Conservation (phyloP, 2,113 vertebrate genomes). For the Vidua macroura region DNA sequence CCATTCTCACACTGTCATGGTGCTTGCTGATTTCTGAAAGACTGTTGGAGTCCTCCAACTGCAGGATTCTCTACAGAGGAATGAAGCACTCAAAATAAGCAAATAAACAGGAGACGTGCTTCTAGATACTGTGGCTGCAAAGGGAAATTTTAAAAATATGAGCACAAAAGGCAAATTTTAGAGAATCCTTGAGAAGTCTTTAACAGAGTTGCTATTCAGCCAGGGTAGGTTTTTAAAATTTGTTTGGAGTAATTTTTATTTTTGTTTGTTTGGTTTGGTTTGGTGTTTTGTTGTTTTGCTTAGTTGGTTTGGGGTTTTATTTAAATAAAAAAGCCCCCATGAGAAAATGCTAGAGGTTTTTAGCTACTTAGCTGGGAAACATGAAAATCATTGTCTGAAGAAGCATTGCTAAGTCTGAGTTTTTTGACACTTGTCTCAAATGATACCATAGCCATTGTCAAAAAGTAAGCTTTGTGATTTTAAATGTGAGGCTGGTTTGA, state of each 20-base stretch:
- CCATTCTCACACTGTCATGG: neutral
- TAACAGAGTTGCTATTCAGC: neutral
- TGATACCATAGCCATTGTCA: neutral
- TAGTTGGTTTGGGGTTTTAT: neutral
- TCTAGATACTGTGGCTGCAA: neutral
- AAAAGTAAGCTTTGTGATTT: neutral
- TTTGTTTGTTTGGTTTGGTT: neutral
- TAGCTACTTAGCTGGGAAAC: neutral
- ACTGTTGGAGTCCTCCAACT: neutral
- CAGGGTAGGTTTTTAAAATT: rapidly evolving
- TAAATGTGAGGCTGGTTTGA: rapidly evolving
- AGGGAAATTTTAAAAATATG: neutral
- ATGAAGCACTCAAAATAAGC: neutral
- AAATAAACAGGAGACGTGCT: neutral
- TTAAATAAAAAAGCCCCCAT: neutral
- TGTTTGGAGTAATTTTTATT: neutral
- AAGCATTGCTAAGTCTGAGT: neutral
- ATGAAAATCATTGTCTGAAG: neutral
- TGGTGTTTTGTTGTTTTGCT: neutral
- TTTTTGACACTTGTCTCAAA: neutral
- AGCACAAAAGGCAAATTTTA: neutral
- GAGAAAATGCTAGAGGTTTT: neutral
- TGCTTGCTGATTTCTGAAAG: neutral
- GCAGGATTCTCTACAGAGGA: neutral
- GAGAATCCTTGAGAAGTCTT: neutral